Conservation (phyloP, 2,888 invertebrate species). For the Tanytarsus gracilentus region DNA sequence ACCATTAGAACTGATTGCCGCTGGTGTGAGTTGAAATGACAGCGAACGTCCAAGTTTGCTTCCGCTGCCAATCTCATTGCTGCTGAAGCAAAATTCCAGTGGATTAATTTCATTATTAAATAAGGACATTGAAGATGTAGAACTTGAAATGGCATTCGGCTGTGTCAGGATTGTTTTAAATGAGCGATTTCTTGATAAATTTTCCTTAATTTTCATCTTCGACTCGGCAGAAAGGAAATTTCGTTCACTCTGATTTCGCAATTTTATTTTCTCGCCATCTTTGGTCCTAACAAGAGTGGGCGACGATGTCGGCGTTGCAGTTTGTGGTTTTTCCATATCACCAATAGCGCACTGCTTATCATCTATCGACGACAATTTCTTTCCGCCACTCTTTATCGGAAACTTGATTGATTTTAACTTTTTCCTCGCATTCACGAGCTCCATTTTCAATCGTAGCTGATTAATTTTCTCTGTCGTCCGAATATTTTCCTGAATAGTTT, state of each 20-base stretch:
- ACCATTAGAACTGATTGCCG: too few relatives aligned
- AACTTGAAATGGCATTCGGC: background rate
- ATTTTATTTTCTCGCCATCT: too few relatives aligned
- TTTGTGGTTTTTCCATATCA: background rate
- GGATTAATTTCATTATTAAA: conserved; percentile 14
- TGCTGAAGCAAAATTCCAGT: conserved; percentile 5
- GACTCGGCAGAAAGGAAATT: background rate
- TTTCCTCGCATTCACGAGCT: conserved; percentile 10
- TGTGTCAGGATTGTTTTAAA: conserved; percentile 32
- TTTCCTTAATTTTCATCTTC: conserved; percentile 31
- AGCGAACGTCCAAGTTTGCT: conserved; percentile 15
- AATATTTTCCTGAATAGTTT: conserved; percentile 21
- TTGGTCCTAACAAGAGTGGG: background rate
- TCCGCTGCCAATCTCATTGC: background rate
- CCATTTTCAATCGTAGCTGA: conserved; percentile 16
- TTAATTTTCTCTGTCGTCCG: conserved; percentile 15
- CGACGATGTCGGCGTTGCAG: background rate
- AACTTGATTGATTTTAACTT: conserved; percentile 14
- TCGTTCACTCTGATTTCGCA: too few relatives aligned
- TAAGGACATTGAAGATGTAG: conserved; percentile 11
- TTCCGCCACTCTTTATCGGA: background rate
- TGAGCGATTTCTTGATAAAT: conserved; percentile 32
- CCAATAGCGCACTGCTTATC: too few relatives aligned
- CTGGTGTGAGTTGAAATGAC: conserved; percentile 20
- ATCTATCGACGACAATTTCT: too few relatives aligned